A percentile compares a stretch with the other conserved stretches of the same genome.
Evolutionary conservation across 2,113 vertebrate species (phyloP).

Genomic region (Pitta sordida): DNA sequence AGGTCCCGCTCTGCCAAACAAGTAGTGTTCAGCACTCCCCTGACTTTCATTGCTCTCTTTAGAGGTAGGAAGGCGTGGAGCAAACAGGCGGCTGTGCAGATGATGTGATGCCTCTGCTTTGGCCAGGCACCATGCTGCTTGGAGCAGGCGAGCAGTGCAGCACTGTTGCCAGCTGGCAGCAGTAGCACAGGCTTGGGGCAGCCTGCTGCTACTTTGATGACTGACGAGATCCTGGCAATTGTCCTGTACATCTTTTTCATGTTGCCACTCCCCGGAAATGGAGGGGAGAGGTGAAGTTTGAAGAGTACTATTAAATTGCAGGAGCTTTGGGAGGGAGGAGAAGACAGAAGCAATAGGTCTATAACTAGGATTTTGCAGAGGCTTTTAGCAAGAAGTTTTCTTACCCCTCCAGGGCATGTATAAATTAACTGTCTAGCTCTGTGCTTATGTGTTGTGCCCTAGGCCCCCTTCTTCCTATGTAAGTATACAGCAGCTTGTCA

Average conservation of each 20-base stretch:
- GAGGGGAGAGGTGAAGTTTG: neutral
- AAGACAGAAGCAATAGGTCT: neutral
- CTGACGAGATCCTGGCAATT: neutral
- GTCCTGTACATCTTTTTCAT: neutral
- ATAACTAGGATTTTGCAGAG: neutral
- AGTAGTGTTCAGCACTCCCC: neutral
- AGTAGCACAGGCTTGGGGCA: neutral
- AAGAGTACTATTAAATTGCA: neutral
- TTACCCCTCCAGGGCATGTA: neutral
- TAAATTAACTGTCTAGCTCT: slow-evolving; percentile 8
- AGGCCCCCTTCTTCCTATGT: neutral
- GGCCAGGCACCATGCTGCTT: neutral
- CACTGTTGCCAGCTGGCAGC: neutral
- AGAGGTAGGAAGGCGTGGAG: neutral
- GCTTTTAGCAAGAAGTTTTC: neutral
- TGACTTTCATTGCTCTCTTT: neutral
- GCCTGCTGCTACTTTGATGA: neutral
- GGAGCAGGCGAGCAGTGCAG: fast-evolving
- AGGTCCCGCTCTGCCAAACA: neutral
- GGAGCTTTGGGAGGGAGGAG: neutral
- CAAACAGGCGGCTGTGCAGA: neutral
- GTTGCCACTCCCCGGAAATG: neutral
- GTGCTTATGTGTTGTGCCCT: neutral
- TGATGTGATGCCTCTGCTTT: neutral
- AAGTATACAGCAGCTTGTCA: neutral